phyloP scores from a whole-genome alignment of 64 coral and sea anemone genomes.

The Orbicella faveolata region DNA sequence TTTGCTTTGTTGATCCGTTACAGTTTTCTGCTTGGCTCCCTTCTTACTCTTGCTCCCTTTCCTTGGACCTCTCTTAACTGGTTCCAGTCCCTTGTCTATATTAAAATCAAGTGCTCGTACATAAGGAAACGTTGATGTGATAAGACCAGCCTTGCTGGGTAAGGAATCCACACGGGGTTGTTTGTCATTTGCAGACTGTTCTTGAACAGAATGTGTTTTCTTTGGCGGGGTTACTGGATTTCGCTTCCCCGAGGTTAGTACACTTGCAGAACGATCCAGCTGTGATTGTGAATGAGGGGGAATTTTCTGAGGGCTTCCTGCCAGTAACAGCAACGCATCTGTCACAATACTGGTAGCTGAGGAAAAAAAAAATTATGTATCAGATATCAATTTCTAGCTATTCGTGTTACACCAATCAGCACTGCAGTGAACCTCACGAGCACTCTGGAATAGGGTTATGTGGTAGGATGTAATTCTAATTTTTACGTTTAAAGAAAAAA shows the following conservation, averaged over 20 bases:
- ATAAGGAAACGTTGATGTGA: constrained; percentile 28
- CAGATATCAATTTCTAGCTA: no score
- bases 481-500: background rate
- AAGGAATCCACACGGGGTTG: background rate
- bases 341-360: constrained; percentile 49
- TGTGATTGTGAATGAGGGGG: background rate
- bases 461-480: background rate
- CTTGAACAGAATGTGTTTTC: background rate
- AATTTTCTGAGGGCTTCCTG: constrained; percentile 46
- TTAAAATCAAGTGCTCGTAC: constrained; percentile 33
- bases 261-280: background rate
- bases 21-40: background rate
- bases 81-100: background rate
- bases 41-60: background rate
- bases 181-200: background rate
- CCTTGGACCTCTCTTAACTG: background rate
- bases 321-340: constrained; percentile 53
- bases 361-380: background rate
- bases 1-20: background rate
- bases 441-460: no score
- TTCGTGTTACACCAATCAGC: no score
- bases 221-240: background rate
- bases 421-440: no score
- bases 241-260: background rate
- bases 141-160: background rate